Evolutionary conservation across 2,113 vertebrate genomes (phyloP).

Genomic region (Turdus rufiventris): DNA sequence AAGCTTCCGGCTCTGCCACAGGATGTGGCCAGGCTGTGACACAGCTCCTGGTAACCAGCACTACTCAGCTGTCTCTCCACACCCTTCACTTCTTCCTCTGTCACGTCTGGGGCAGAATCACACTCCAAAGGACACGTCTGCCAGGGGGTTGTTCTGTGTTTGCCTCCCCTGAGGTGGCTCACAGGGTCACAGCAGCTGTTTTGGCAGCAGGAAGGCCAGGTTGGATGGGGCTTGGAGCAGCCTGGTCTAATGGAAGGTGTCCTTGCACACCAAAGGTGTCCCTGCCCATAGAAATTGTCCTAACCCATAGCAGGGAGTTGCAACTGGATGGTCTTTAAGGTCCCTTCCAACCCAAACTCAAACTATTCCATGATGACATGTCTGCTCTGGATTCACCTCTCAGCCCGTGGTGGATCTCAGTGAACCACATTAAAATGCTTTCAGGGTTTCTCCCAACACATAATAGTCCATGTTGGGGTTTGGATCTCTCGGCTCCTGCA

Average conservation of each 20-base stretch:
- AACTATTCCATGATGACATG: not conserved
- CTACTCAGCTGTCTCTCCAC: not conserved
- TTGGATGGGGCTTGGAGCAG: not conserved
- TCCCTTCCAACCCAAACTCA: not conserved
- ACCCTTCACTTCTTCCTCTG: not conserved
- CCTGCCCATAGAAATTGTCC: not conserved
- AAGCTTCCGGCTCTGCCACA: not conserved
- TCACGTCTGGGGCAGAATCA: not conserved
- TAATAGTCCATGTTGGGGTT: not conserved
- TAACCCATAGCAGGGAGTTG: not conserved
- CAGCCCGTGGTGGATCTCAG: not conserved
- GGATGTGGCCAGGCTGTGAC: constrained; percentile 61
- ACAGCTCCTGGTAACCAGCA: not conserved
- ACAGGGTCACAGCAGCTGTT: rapidly evolving
- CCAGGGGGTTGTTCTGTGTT: not conserved
- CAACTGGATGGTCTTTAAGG: not conserved
- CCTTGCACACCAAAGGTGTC: not conserved
- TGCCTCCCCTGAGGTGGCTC: not conserved
- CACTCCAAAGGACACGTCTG: rapidly evolving
- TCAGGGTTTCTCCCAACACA: not conserved
- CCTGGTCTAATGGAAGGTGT: not conserved
- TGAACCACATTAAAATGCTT: not conserved
- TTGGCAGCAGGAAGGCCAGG: not conserved
- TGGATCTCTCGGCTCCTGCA: not conserved
- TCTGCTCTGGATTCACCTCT: not conserved